A percentile compares a stretch with the other conserved stretches of the same genome.
Evolutionary conservation across 2,888 invertebrate genomes (phyloP).

Genomic region (Drosophila leonis): DNA sequence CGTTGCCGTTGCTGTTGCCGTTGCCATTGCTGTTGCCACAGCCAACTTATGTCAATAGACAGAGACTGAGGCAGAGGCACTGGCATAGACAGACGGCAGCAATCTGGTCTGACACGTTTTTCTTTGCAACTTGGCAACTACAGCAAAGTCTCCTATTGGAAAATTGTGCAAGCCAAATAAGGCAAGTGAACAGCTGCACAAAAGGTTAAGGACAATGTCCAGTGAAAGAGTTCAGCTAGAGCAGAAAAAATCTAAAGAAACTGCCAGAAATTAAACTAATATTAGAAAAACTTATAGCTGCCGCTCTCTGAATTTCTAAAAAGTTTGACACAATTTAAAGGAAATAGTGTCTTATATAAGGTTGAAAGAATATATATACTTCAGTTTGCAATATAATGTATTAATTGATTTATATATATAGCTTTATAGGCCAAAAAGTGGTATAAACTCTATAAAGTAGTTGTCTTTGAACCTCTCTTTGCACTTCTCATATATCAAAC

Average conservation of each 20-base stretch:
- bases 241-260: not conserved
- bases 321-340: not conserved
- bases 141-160: constrained; percentile 29
- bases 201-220: constrained; percentile 73
- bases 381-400: not conserved
- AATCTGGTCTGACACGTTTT: constrained; percentile 74
- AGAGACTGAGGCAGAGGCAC: constrained; percentile 34
- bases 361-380: not conserved
- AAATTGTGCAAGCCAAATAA: constrained; percentile 63
- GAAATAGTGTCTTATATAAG: not conserved
- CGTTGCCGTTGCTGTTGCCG: constrained; percentile 44
- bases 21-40: constrained; percentile 35
- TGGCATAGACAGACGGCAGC: constrained; percentile 47
- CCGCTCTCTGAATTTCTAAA: no score
- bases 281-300: not conserved
- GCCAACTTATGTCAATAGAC: constrained; percentile 72
- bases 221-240: constrained; percentile 1
- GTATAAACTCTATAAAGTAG: not conserved
- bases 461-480: not conserved
- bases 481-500: not conserved
- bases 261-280: not conserved
- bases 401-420: not conserved
- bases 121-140: constrained; percentile 22
- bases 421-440: not conserved
- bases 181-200: constrained; percentile 59